Conservation (phyloP, 2,888 invertebrate genomes). For the Petrolisthes manimaculis region DNA sequence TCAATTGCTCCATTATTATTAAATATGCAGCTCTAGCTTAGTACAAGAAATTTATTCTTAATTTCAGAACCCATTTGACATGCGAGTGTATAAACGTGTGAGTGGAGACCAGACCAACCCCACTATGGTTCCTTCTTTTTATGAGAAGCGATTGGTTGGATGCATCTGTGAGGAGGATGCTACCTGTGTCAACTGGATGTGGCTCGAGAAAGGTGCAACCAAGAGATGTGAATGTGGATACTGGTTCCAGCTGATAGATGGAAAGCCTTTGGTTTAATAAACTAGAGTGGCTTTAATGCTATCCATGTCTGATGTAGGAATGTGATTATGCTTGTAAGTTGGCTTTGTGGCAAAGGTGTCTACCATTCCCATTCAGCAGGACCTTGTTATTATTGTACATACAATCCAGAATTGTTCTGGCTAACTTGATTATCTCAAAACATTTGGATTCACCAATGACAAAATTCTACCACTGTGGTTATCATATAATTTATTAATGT, state of each 20-base stretch:
- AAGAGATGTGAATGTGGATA: slow-evolving; percentile 96
- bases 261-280: slow-evolving; percentile 67
- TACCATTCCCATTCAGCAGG: slow-evolving; percentile 25
- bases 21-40: too few relatives aligned
- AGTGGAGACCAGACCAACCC: slow-evolving; percentile 82
- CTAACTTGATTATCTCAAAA: background rate
- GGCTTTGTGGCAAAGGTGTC: background rate
- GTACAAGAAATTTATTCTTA: background rate
- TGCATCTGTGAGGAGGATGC: slow-evolving; percentile 97
- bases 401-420: slow-evolving; percentile 3
- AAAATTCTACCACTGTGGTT: background rate
- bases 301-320: too few relatives aligned
- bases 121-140: slow-evolving; percentile 90
- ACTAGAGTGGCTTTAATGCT: too few relatives aligned
- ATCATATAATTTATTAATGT: slow-evolving; percentile 30
- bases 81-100: slow-evolving; percentile 85
- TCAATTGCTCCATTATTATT: too few relatives aligned
- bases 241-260: slow-evolving; percentile 90
- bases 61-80: slow-evolving; percentile 72
- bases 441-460: background rate
- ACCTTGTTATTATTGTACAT: slow-evolving; percentile 20
- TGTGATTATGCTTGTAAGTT: background rate
- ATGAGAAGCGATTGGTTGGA: slow-evolving; percentile 90
- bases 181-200: slow-evolving; percentile 92
- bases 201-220: slow-evolving; percentile 89